phyloP scores from a whole-genome alignment of 1,140 invertebrate species.

The Aphelenchoides besseyi region DNA sequence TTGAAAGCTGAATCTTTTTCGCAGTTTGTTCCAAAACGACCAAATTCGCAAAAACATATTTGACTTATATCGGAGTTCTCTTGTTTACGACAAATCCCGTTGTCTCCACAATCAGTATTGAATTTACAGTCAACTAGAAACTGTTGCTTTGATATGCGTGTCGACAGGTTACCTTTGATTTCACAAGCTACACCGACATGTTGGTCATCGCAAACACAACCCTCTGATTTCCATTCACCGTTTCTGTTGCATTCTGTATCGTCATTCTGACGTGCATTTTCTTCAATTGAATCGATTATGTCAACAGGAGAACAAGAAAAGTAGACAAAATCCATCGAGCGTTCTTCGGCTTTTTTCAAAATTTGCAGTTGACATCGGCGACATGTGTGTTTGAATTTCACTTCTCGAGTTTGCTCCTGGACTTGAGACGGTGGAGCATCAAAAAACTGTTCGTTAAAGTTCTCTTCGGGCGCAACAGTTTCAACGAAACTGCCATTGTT shows the following conservation, averaged over 20 bases:
- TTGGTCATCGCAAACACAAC: background rate
- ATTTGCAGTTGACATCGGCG: background rate
- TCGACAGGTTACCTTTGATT: background rate
- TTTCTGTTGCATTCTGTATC: slow-evolving; percentile 1
- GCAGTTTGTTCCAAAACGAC: too few relatives aligned
- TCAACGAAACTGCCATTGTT: background rate
- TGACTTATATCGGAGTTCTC: background rate
- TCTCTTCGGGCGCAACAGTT: background rate
- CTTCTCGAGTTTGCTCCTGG: background rate
- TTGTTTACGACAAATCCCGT: slow-evolving; percentile 3
- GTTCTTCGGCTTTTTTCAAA: background rate
- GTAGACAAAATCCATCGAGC: background rate
- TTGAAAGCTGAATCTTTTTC: too few relatives aligned
- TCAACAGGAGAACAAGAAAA: background rate
- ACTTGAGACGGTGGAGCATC: background rate
- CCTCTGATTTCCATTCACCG: background rate
- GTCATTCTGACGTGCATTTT: background rate
- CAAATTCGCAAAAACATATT: background rate
- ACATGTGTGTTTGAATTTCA: background rate
- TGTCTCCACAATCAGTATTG: background rate
- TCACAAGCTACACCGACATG: background rate
- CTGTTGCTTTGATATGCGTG: background rate
- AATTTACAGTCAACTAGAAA: slow-evolving; percentile 6
- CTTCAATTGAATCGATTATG: background rate
- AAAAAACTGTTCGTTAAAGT: background rate